Percentiles rank a stretch among this genome's conserved stretches.
Evolutionary conservation across 1,140 invertebrate species (phyloP).

Genomic region (Lasioglossum albipes): DNA sequence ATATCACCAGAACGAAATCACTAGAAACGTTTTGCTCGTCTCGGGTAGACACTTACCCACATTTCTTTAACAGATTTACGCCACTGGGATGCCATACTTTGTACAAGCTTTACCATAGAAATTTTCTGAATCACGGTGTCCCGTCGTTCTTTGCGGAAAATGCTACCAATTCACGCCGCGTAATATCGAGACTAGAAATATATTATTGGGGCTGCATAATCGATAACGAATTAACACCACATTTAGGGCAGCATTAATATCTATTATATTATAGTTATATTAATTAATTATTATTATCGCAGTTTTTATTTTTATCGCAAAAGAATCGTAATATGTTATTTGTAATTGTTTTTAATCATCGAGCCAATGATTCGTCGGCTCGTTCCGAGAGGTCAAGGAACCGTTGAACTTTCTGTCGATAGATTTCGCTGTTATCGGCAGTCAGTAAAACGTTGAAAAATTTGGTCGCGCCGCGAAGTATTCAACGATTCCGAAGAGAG

Average conservation of each 20-base stretch:
- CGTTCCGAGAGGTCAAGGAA: slow-evolving; percentile 27
- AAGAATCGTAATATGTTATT: slow-evolving; percentile 58
- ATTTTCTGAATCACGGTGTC: not conserved
- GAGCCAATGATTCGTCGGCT: slow-evolving; percentile 58
- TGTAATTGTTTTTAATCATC: slow-evolving; percentile 66
- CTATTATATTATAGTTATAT: slow-evolving; percentile 59
- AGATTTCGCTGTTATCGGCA: too few species aligned
- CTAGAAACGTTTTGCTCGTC: not conserved
- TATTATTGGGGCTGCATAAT: slow-evolving; percentile 65
- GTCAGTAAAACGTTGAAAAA: not conserved
- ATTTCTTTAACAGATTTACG: slow-evolving; percentile 13
- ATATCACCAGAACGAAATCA: not conserved
- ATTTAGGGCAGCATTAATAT: slow-evolving; percentile 72
- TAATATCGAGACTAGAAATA: slow-evolving; percentile 48
- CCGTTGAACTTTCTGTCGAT: not conserved
- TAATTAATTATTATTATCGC: slow-evolving; percentile 61
- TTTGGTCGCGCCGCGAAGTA: not conserved
- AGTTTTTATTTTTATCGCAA: slow-evolving; percentile 69
- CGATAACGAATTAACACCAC: slow-evolving; percentile 65
- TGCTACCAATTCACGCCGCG: slow-evolving; percentile 33
- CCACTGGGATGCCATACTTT: slow-evolving; percentile 40
- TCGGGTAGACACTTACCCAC: not conserved
- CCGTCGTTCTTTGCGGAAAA: slow-evolving; percentile 37
- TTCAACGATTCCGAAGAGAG: not conserved
- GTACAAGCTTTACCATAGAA: slow-evolving; percentile 17